Base-by-base conservation (phyloP, 2,888 invertebrate species). In the Caenorhabditis sp. region DNA sequence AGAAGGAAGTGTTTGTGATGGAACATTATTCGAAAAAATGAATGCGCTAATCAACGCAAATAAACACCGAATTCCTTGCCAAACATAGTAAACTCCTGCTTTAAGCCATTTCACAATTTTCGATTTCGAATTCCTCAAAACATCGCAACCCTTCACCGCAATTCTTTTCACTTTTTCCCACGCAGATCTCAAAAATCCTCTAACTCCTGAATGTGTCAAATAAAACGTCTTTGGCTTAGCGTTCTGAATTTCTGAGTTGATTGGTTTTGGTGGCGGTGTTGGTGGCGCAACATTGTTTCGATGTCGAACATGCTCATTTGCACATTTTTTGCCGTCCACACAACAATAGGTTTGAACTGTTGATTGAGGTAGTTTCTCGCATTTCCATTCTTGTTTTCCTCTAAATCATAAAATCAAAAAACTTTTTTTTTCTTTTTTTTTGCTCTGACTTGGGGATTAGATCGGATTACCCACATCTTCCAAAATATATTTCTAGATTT, bases 301-400 rank as follows among this genome's bases (percentile, higher is more conserved):
- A 10, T 57, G 61, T 67, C 71, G 56, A 12, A 67, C 66, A 27
- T 64, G 43, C 26, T 76, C 31, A n/a, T n/a, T n/a, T n/a, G n/a
- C n/a, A n/a, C n/a, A n/a, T n/a, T n/a, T n/a, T n/a, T n/a, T n/a
- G 50, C 69, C 67, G 38, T 77, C 67, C 8, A 77, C 76, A 61
- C 80, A 80, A 54, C 80, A 80, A 56, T 63, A 67, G 50, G 68
- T 72, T 36, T 66, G 20, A 21, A 56, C 27, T 38, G 62, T 25
- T n/a, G 43, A 62, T 10, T 49, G 1, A 36, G 56, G 36, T 20
- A 61, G 26, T n/a, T 66, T 74, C 50, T 74, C 77, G 59, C 80
- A 80, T 59, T 80, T 80, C 80, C 80, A 80, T 67, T 78, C 77
- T 31, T 70, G 71, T 56, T 78, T 76, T 36, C 80, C 80, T 62